Conservation (phyloP, 2,113 vertebrate genomes). For the Rhagologus leucostigma region DNA sequence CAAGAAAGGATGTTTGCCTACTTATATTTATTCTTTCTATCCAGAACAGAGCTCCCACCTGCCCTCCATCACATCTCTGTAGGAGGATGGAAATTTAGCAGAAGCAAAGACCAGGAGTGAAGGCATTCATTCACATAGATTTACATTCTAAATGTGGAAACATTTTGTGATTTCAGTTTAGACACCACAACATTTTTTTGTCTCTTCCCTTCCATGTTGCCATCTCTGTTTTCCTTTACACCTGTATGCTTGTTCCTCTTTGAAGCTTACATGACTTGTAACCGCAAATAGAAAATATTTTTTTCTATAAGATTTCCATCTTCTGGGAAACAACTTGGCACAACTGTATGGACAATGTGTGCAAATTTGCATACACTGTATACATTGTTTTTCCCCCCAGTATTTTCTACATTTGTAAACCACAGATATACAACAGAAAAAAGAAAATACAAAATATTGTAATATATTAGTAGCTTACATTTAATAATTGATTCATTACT, state of each 20-base stretch:
- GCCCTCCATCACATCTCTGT: neutral
- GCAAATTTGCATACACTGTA: neutral
- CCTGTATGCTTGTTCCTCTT: neutral
- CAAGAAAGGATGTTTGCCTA: neutral
- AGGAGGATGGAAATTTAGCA: neutral
- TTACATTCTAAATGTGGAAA: neutral
- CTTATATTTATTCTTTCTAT: neutral
- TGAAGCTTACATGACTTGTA: neutral
- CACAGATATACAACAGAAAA: neutral
- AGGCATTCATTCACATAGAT: neutral
- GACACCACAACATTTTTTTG: neutral
- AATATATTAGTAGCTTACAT: conserved; percentile 12
- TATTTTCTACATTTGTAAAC: neutral
- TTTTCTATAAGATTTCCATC: neutral
- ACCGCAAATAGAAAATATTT: neutral
- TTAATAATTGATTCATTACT: conserved; percentile 6
- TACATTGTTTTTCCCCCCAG: fast-evolving
- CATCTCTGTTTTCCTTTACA: neutral
- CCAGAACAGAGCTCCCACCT: neutral
- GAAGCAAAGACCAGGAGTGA: neutral
- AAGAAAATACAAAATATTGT: neutral
- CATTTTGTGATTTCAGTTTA: neutral
- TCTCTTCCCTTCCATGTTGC: neutral
- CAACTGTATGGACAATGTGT: neutral
- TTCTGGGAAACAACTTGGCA: neutral